phyloP scores from a whole-genome alignment of 2,113 vertebrate genomes.

The Otocyon megalotis region DNA sequence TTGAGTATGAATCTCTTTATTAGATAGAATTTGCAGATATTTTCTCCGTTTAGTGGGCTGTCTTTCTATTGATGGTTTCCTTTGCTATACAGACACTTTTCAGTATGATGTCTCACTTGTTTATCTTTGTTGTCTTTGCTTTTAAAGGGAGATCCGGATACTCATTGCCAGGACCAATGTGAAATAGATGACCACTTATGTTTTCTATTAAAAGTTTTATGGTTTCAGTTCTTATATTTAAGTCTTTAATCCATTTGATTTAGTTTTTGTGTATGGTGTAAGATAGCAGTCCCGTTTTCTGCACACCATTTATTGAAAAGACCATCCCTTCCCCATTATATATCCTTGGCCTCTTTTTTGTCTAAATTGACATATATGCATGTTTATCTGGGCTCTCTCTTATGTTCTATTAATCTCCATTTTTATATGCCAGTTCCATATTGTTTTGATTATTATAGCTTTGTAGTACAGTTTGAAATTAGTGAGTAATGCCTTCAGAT shows the following conservation, averaged over 20 bases:
- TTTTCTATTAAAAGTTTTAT: neutral
- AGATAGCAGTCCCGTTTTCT: neutral
- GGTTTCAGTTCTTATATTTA: neutral
- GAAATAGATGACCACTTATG: neutral
- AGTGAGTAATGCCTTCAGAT: neutral
- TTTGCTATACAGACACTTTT: neutral
- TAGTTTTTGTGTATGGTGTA: neutral
- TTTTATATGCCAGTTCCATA: neutral
- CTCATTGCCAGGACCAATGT: neutral
- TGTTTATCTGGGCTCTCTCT: neutral
- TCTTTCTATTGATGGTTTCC: neutral
- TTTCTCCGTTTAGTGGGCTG: neutral
- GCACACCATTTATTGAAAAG: neutral
- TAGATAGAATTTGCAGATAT: neutral
- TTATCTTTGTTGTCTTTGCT: neutral
- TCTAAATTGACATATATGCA: neutral
- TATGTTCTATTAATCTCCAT: neutral
- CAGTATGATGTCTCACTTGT: neutral
- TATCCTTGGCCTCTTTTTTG: neutral
- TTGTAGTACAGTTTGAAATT: neutral
- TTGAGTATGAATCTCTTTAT: neutral
- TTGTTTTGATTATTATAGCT: neutral
- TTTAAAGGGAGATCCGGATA: neutral
- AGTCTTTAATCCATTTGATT: neutral
- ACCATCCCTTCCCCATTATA: neutral